Percentiles rank a stretch among this genome's conserved stretches.
These are phyloP conservation scores for Ariolimax columbianus DNA, from an alignment of 2,888 invertebrate genomes.

Conservation along the genomic window DNA sequence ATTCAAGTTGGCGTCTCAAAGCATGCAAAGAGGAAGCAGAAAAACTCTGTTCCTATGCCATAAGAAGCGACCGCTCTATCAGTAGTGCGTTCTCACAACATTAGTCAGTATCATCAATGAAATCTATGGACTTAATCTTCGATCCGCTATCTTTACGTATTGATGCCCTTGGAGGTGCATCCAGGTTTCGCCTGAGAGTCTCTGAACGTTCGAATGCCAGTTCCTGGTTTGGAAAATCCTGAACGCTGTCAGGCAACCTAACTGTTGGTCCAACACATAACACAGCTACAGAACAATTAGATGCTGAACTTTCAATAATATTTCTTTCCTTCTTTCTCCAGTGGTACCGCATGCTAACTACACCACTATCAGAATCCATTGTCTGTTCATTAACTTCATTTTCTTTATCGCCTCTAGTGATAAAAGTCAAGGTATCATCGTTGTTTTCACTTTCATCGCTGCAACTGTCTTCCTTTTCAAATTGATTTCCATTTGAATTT, in stretches of 20 bases:
- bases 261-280: neutral
- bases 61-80: too few relatives aligned
- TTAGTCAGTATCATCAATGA: neutral
- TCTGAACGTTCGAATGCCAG: neutral
- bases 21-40: too few relatives aligned
- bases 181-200: neutral
- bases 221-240: neutral
- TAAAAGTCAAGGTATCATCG: neutral
- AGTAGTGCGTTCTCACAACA: too few relatives aligned
- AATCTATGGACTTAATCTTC: neutral
- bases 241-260: neutral
- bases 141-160: neutral
- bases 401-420: neutral
- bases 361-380: neutral
- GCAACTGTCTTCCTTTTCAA: too few relatives aligned
- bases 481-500: neutral
- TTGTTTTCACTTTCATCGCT: neutral
- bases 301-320: neutral
- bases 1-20: too few relatives aligned
- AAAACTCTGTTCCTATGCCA: too few relatives aligned
- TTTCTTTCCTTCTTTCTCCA: neutral
- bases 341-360: neutral
- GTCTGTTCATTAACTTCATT: neutral
- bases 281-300: neutral
- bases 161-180: neutral